Evolutionary conservation across 2,888 invertebrate species (phyloP).

Genomic region (Himalopsyche tibetana): DNA sequence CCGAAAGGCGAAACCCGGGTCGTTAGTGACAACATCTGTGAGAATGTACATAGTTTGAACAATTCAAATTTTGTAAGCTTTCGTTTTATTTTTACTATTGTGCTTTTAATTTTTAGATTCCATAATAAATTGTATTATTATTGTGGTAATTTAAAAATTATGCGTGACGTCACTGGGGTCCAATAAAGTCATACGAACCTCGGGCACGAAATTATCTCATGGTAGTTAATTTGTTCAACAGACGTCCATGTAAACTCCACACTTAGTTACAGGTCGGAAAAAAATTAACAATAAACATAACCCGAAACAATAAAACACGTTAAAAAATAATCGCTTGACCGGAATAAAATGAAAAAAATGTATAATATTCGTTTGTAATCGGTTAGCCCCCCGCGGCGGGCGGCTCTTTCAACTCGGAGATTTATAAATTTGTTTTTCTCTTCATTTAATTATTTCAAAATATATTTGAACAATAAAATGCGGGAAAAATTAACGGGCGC

Average conservation of each 20-base stretch:
- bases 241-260: constrained; percentile 15
- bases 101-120: too few relatives aligned
- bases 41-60: too few relatives aligned
- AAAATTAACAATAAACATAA: neutral
- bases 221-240: constrained; percentile 7
- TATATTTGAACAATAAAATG: constrained; percentile 63
- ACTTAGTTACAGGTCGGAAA: neutral
- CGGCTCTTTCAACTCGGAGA: constrained; percentile 61
- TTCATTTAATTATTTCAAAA: constrained; percentile 65
- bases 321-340: constrained; percentile 41
- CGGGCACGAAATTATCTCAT: constrained; percentile 3
- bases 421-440: constrained; percentile 65
- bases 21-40: too few relatives aligned
- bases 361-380: constrained; percentile 59
- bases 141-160: neutral
- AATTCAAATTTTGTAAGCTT: too few relatives aligned
- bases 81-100: too few relatives aligned
- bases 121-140: neutral
- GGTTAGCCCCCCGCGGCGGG: constrained; percentile 65
- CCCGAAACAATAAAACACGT: constrained; percentile 34
- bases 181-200: neutral
- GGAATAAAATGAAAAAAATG: constrained; percentile 58
- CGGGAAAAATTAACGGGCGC: constrained; percentile 53
- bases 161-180: neutral
- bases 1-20: too few relatives aligned